Percentiles rank a stretch among this genome's conserved stretches.
Evolutionary conservation across 2,888 invertebrate species (phyloP).

Genomic region (Clunio marinus): DNA sequence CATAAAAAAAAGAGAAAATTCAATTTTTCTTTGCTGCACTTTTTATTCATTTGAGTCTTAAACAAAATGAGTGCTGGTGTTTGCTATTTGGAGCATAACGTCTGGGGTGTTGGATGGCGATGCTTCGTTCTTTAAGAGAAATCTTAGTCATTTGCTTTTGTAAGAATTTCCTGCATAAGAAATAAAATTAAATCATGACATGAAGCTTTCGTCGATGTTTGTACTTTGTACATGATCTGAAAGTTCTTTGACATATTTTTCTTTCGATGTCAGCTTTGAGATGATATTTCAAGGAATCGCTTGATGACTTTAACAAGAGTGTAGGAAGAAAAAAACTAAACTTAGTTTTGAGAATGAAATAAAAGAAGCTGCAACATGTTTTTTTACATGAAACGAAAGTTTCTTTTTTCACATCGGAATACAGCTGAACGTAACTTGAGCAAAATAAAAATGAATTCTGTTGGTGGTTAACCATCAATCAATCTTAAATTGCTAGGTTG

Average conservation of each 20-base stretch:
- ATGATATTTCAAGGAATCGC: not conserved
- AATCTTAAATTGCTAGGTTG: conserved; percentile 8
- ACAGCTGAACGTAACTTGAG: not conserved
- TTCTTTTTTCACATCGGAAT: not conserved
- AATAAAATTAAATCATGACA: conserved; percentile 10
- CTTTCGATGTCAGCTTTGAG: not conserved
- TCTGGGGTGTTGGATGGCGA: conserved; percentile 25
- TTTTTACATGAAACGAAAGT: too few relatives aligned
- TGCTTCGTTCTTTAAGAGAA: not conserved
- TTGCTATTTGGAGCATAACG: conserved; percentile 37
- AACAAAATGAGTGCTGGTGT: not conserved
- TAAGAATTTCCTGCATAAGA: not conserved
- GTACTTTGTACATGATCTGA: not conserved
- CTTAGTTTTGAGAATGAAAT: not conserved
- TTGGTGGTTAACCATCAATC: not conserved
- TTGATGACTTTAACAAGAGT: not conserved
- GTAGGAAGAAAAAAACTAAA: not conserved
- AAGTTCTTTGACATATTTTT: conserved; percentile 30
- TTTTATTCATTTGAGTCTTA: not conserved
- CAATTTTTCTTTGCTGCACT: conserved; percentile 20
- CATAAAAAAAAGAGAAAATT: conserved; percentile 18
- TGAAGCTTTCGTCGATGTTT: too few relatives aligned
- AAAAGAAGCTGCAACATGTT: conserved; percentile 5
- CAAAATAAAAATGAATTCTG: not conserved
- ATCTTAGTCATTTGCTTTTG: not conserved